phyloP scores from a whole-genome alignment of 2,113 vertebrate genomes.

The Orthonyx spaldingii region DNA sequence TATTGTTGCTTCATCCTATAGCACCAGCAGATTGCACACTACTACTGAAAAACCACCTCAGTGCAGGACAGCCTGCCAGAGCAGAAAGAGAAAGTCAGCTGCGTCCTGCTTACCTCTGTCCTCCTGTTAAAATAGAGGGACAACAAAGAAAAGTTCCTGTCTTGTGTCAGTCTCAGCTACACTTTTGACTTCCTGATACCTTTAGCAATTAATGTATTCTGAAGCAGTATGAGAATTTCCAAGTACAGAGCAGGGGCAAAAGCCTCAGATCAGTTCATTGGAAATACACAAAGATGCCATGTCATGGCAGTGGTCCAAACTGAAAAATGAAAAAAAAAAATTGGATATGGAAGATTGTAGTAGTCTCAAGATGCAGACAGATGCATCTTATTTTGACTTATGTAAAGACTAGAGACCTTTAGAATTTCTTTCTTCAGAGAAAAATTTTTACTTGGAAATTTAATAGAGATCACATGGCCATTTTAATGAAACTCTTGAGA shows the following conservation, averaged over 20 bases:
- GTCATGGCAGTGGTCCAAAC: background rate
- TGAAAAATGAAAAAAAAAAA: background rate
- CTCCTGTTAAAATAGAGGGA: background rate
- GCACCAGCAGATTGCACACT: background rate
- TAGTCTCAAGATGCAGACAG: background rate
- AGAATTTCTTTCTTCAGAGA: background rate
- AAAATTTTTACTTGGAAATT: background rate
- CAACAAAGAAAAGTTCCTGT: background rate
- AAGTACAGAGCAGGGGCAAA: background rate
- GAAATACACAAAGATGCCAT: background rate
- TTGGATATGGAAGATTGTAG: background rate
- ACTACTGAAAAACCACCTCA: background rate
- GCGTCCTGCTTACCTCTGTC: background rate
- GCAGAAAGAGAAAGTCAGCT: background rate
- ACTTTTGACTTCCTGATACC: background rate
- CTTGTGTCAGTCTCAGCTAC: background rate
- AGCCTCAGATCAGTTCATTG: background rate
- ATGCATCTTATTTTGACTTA: background rate
- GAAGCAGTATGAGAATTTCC: background rate
- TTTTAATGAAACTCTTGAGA: background rate
- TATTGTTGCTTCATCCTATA: background rate
- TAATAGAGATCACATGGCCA: background rate
- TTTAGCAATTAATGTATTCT: background rate
- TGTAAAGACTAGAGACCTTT: background rate
- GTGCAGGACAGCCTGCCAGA: background rate